Evolutionary conservation across 1,140 invertebrate species (phyloP).

Genomic region (Paracyclopina nana): DNA sequence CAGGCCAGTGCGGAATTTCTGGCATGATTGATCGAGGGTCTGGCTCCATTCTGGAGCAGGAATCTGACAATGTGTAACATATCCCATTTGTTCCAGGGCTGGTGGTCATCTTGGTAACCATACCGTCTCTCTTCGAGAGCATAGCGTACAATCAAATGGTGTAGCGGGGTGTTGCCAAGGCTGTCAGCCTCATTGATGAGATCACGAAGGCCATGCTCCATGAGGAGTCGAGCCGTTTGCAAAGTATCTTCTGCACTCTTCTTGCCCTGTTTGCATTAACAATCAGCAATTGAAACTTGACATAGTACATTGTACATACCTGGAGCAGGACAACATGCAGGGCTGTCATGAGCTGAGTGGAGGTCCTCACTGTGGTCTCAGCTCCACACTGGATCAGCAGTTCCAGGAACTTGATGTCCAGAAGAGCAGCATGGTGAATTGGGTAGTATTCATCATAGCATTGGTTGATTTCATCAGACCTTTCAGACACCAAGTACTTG

Average conservation of each 20-base stretch:
- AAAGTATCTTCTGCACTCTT: conserved; percentile 47
- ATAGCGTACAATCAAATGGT: conserved; percentile 42
- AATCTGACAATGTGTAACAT: conserved; percentile 39
- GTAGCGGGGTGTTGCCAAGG: conserved; percentile 39
- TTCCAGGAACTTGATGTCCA: conserved; percentile 43
- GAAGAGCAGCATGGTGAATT: conserved; percentile 46
- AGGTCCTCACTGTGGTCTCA: conserved; percentile 41
- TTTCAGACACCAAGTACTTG: conserved; percentile 35
- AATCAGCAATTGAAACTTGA: too few relatives aligned
- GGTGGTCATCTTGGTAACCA: conserved; percentile 32
- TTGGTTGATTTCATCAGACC: conserved; percentile 45
- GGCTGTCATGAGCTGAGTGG: conserved; percentile 49
- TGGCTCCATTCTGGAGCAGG: conserved; percentile 37
- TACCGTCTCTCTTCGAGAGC: conserved; percentile 45
- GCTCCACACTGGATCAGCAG: conserved; percentile 40
- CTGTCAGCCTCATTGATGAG: conserved; percentile 49
- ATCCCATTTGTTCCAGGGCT: conserved; percentile 47
- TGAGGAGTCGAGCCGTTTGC: conserved; percentile 37
- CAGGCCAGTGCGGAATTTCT: conserved; percentile 48
- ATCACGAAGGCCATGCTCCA: conserved; percentile 42
- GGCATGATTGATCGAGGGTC: conserved; percentile 42
- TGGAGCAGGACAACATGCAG: conserved; percentile 36
- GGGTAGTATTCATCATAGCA: conserved; percentile 54
- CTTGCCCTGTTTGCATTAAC: too few relatives aligned
- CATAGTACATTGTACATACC: too few relatives aligned